A percentile compares a stretch with the other conserved stretches of the same genome.
These are phyloP conservation scores for Sturnira hondurensis DNA, from an alignment of 2,113 vertebrate genomes.

Conservation along the genomic window DNA sequence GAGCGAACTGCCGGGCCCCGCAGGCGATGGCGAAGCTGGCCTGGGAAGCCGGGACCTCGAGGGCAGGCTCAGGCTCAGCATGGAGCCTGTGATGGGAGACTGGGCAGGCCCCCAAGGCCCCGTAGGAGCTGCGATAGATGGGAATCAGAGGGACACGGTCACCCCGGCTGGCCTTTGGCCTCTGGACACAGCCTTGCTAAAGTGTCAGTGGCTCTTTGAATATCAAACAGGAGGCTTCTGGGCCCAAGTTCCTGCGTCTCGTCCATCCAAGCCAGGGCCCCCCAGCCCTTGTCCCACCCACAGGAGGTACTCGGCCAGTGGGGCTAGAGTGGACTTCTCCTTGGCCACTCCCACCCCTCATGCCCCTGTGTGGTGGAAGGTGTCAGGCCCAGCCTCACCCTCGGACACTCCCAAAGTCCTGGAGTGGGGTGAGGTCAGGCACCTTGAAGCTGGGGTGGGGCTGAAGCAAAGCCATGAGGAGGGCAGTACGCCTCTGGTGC, in stretches of 20 bases:
- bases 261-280: neutral
- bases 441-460: neutral
- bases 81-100: neutral
- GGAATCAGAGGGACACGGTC: neutral
- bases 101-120: neutral
- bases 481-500: neutral
- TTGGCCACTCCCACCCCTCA: neutral
- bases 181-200: neutral
- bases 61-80: neutral
- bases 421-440: neutral
- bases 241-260: neutral
- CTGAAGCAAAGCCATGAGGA: neutral
- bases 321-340: neutral
- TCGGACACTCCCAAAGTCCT: neutral
- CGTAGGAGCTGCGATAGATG: too few relatives aligned
- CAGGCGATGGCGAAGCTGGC: neutral
- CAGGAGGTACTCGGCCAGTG: neutral
- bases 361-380: neutral
- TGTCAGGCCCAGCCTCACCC: neutral
- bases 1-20: neutral
- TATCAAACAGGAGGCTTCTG: neutral
- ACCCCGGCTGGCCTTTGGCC: neutral
- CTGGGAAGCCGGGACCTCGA: neutral
- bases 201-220: constrained; percentile 8
- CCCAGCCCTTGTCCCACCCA: neutral